Evolutionary conservation across 2,797 vertebrate genomes (phyloP).

Genomic region (Cephalopachus bancanus): DNA sequence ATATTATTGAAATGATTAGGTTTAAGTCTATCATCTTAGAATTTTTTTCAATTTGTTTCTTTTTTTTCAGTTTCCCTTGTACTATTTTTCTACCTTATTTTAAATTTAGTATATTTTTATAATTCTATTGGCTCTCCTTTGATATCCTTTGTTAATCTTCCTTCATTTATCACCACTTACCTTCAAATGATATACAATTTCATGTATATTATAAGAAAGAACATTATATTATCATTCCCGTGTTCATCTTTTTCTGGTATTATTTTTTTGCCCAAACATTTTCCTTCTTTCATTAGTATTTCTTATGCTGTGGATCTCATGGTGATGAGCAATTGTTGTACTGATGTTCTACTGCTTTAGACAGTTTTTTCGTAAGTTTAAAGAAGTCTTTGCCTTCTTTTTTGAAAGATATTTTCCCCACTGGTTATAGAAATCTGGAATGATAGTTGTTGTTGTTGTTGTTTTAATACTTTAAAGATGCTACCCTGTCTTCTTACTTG

Average conservation of each 20-base stretch:
- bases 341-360: background rate
- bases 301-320: background rate
- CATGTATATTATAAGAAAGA: background rate
- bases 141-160: background rate
- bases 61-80: background rate
- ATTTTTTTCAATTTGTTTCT: background rate
- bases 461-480: background rate
- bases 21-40: background rate
- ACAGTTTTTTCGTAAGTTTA: background rate
- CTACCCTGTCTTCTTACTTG: background rate
- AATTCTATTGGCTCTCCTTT: background rate
- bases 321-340: too few relatives aligned
- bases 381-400: background rate
- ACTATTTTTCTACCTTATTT: background rate
- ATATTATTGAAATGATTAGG: background rate
- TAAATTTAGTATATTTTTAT: background rate
- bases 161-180: background rate
- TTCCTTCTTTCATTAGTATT: background rate
- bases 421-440: background rate
- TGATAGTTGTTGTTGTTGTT: background rate
- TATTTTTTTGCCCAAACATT: background rate
- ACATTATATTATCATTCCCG: background rate
- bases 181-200: background rate
- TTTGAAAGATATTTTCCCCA: background rate
- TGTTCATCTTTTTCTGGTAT: background rate